Evolutionary conservation across 30 jellyfish, hydroid and myxozoan species (phyloP).

Genomic region (Cassiopea xamachana): DNA sequence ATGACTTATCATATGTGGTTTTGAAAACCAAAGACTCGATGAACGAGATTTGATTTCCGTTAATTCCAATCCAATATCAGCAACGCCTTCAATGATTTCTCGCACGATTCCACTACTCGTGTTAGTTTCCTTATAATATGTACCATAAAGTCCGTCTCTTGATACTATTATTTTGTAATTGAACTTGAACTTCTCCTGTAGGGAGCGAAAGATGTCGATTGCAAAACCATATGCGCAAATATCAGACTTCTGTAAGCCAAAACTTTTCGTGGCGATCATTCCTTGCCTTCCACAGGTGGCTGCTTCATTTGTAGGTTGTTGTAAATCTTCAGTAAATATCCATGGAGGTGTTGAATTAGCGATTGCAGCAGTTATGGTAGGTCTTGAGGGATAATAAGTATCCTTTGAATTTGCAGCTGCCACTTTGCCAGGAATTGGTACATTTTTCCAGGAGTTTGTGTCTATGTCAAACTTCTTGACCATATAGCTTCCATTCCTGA

Average conservation of each 20-base stretch:
- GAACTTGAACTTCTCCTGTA: not conserved
- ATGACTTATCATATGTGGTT: slow-evolving; percentile 1
- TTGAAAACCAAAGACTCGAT: slow-evolving; percentile 1
- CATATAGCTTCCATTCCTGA: not conserved
- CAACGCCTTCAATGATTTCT: not conserved
- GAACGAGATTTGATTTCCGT: not conserved
- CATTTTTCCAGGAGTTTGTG: not conserved
- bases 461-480: not conserved
- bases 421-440: not conserved
- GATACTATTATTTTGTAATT: not conserved
- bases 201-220: slow-evolving; percentile 6
- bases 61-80: not conserved
- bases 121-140: not conserved
- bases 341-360: slow-evolving; percentile 5
- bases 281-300: not conserved
- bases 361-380: not conserved
- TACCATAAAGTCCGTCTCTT: slow-evolving; percentile 46
- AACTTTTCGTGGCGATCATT: not conserved
- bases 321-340: not conserved
- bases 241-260: not conserved
- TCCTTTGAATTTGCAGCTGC: not conserved
- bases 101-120: not conserved
- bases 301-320: not conserved
- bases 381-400: not conserved
- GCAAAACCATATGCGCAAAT: slow-evolving; percentile 37